These are phyloP conservation scores for Tetranychus truncatus DNA, from an alignment of 2,888 invertebrate genomes.

Conservation along the genomic window DNA sequence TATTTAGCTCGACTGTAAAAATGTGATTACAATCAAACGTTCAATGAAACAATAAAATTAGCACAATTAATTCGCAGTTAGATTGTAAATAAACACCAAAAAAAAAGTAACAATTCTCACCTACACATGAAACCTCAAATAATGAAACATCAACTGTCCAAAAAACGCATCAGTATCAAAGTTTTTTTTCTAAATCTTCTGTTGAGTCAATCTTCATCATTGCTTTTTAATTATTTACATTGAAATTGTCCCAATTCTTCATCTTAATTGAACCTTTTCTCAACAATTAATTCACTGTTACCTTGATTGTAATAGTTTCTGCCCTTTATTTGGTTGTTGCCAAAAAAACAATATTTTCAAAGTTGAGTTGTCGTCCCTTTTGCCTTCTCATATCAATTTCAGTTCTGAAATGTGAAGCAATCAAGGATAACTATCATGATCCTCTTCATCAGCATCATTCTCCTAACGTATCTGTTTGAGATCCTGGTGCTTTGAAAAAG, in stretches of 20 bases:
- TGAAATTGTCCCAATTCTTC: neutral
- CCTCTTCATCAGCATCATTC: neutral
- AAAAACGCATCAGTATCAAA: neutral
- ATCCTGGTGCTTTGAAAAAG: neutral
- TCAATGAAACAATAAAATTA: neutral
- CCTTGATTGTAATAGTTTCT: neutral
- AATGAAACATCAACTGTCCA: neutral
- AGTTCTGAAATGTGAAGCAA: neutral
- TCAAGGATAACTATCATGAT: neutral
- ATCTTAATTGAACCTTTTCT: neutral
- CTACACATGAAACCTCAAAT: neutral
- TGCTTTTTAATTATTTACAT: neutral
- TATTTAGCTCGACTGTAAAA: too few relatives aligned
- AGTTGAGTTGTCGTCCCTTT: too few relatives aligned
- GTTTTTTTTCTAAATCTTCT: neutral
- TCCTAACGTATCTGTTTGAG: neutral
- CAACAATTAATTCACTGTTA: neutral
- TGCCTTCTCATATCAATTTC: neutral
- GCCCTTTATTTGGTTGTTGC: neutral
- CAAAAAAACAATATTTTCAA: too few relatives aligned
- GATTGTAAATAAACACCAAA: neutral
- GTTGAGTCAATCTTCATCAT: too few relatives aligned
- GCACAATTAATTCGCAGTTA: neutral
- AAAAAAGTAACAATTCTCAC: neutral
- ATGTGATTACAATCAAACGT: neutral